phyloP scores from a whole-genome alignment of 2,888 invertebrate genomes.

The Synergus umbraculus region DNA sequence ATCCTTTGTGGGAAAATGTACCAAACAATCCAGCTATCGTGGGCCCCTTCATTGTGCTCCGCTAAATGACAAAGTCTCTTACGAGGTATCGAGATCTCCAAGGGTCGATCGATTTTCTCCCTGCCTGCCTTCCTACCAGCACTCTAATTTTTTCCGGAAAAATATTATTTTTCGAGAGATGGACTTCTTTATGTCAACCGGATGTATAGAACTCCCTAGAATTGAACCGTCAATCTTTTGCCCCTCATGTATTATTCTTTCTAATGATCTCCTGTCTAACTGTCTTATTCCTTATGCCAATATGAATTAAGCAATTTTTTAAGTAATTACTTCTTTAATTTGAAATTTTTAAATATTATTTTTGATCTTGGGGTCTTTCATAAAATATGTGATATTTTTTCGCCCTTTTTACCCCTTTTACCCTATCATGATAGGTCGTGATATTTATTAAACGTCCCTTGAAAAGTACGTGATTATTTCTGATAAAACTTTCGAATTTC shows the following conservation, averaged over 20 bases:
- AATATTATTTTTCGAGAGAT: conserved; percentile 35
- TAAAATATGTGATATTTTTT: too few relatives aligned
- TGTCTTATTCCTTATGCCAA: neutral
- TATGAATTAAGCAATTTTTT: neutral
- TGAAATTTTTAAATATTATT: too few relatives aligned
- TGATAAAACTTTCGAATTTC: too few relatives aligned
- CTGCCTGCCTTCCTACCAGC: conserved; percentile 29
- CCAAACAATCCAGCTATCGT: conserved; percentile 69
- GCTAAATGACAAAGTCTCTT: conserved; percentile 65
- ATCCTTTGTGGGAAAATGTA: conserved; percentile 68
- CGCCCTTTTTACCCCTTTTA: too few relatives aligned
- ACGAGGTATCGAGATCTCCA: conserved; percentile 51
- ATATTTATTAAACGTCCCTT: too few relatives aligned
- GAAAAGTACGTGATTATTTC: too few relatives aligned
- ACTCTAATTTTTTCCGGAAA: conserved; percentile 42
- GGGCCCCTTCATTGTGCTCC: conserved; percentile 63
- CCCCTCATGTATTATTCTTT: conserved; percentile 2
- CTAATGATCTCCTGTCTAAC: neutral
- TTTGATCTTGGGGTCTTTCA: too few relatives aligned
- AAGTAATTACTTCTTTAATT: too few relatives aligned
- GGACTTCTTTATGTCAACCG: conserved; percentile 17
- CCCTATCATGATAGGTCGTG: too few relatives aligned
- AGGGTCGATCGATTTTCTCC: conserved; percentile 41
- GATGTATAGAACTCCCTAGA: neutral
- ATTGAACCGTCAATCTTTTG: conserved; percentile 8